Percentiles rank a stretch among this genome's conserved stretches.
Conservation (phyloP, 2,888 invertebrate species). For the Furcula furcula region DNA sequence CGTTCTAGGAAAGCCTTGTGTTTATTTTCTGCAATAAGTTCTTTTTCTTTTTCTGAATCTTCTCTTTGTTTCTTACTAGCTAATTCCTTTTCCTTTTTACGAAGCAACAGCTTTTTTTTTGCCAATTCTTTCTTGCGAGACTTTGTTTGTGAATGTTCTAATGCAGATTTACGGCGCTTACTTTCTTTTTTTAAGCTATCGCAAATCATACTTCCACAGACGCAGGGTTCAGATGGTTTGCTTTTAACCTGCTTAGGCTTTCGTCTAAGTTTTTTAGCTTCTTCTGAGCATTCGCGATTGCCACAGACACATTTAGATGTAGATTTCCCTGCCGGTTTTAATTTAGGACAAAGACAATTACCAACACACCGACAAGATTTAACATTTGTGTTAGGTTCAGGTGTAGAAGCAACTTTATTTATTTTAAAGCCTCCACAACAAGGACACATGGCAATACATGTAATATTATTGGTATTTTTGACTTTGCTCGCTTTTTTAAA, state of each 20-base stretch:
- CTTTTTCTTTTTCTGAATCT: slow-evolving; percentile 3
- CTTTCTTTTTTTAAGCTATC: neutral
- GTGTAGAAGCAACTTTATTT: neutral
- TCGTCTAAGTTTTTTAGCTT: neutral
- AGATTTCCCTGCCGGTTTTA: neutral
- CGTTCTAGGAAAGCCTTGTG: slow-evolving; percentile 4
- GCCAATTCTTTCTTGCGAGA: neutral
- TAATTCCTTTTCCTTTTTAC: neutral
- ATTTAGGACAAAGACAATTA: neutral
- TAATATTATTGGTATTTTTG: slow-evolving; percentile 2
- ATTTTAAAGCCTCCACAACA: slow-evolving; percentile 10
- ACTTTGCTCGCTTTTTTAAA: neutral
- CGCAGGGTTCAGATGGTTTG: neutral
- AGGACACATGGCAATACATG: slow-evolving; percentile 5
- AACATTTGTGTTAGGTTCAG: neutral
- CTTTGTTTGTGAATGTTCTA: neutral
- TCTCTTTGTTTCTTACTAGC: neutral
- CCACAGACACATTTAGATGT: slow-evolving; percentile 1
- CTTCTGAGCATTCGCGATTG: slow-evolving; percentile 1
- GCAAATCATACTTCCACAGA: slow-evolving; percentile 3
- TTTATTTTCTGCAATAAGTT: neutral
- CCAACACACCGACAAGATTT: neutral
- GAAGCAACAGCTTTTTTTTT: neutral
- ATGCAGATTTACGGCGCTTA: slow-evolving; percentile 1
- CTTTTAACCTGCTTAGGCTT: neutral